Base-by-base conservation (phyloP, 2,888 invertebrate genomes). In the Ichneumoninae sp. region DNA sequence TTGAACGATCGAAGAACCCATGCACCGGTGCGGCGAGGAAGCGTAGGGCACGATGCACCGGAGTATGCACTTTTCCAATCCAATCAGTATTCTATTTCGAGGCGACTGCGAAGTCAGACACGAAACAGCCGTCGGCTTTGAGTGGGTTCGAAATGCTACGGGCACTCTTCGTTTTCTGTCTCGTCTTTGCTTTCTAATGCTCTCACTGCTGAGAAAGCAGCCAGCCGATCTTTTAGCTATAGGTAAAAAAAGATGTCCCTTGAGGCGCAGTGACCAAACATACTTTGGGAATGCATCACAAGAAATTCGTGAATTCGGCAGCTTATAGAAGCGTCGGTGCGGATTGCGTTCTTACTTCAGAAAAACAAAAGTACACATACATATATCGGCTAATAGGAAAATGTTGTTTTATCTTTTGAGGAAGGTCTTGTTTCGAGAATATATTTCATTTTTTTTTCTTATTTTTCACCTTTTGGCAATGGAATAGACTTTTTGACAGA, bases 31-130 rank as follows among this genome's bases (percentile, higher is more conserved):
- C 36, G 36, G 44, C 33, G 47, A 54, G 74, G 54, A 36, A 65
- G 77, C 50, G 16, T 50, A 50, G 40, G 70, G 65, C 70, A 77
- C 54, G 79, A 86, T 76, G 74, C 71, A 84, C 83, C 69, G 44
- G 69, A 50, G 63, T 81, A 78, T 65, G 77, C 82, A 81, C 81
- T 83, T 81, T 85, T 86, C 78, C 83, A 86, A 86, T 86, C 66
- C 84, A 85, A 80, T 86, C 71, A 81, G 81, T 83, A 81, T 83
- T 86, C 86, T 86, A 86, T 86, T 86, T 86, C 83, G 81, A 86
- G 85, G 75, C 78, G 52, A 47, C 81, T 65, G 50, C 68, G 78
- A 75, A 83, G 83, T 85, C 82, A 47, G 87, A 87, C 83, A 76
- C 81, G 80, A 77, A 79, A 79, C 86, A 86, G 85, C 86, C 81